These are phyloP conservation scores for Actinopyga echinites DNA, from an alignment of 53 echinoderm and acorn worm species.

Conservation along the genomic window DNA sequence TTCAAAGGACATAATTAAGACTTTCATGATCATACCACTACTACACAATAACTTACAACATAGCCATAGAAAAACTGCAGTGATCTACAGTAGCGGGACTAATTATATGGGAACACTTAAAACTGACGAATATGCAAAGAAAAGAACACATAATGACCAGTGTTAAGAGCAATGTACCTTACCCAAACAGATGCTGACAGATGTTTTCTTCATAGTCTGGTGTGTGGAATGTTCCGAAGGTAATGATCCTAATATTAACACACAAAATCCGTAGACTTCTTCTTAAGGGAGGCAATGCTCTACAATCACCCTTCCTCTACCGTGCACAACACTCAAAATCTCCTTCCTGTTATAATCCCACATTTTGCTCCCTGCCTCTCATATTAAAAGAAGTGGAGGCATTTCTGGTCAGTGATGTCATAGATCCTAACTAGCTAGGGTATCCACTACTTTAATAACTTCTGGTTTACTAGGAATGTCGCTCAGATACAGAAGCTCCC, in stretches of 20 bases:
- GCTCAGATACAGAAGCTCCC: neutral
- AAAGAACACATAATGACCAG: neutral
- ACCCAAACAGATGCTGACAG: constrained; percentile 73
- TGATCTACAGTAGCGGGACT: too few relatives aligned
- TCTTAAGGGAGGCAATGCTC: too few relatives aligned
- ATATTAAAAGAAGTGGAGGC: neutral
- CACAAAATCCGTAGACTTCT: too few relatives aligned
- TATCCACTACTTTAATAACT: constrained; percentile 11
- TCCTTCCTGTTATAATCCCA: neutral
- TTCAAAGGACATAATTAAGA: too few relatives aligned
- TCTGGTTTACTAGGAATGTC: constrained; percentile 9
- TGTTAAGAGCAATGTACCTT: constrained; percentile 33
- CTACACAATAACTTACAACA: too few relatives aligned
- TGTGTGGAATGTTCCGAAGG: constrained; percentile 16
- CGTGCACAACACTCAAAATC: too few relatives aligned
- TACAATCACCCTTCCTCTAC: too few relatives aligned
- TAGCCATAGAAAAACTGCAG: too few relatives aligned
- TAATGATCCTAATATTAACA: neutral
- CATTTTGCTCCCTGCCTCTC: constrained; percentile 10
- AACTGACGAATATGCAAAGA: neutral
- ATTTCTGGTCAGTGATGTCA: constrained; percentile 26
- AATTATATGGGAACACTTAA: too few relatives aligned
- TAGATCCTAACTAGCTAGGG: neutral
- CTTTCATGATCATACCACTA: too few relatives aligned
- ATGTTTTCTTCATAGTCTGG: constrained; percentile 65